A percentile compares a stretch with the other conserved stretches of the same genome.
These are phyloP conservation scores for Stenolophus ochropezus DNA, from an alignment of 2,888 invertebrate species.

Conservation along the genomic window DNA sequence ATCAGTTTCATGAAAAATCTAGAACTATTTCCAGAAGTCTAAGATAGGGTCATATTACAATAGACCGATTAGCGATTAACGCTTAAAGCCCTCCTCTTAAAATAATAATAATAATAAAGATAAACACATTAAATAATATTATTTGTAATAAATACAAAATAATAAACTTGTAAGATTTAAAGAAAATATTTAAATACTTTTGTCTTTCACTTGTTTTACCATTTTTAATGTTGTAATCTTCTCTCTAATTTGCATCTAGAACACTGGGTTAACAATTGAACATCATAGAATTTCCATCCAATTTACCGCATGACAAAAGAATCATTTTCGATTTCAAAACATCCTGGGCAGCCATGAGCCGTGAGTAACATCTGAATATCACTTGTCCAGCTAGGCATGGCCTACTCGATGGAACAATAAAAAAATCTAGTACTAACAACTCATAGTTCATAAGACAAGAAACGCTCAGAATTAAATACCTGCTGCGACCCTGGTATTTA, in stretches of 20 bases:
- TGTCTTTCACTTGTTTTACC: not conserved
- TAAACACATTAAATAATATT: too few species aligned
- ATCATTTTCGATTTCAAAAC: slow-evolving; percentile 46
- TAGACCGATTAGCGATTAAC: too few species aligned
- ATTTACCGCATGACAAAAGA: slow-evolving; percentile 53
- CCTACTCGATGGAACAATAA: slow-evolving; percentile 30
- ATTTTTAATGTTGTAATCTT: slow-evolving; percentile 1
- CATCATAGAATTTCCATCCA: slow-evolving; percentile 34
- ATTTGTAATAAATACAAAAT: too few species aligned
- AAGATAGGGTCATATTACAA: too few species aligned
- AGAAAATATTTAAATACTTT: too few species aligned
- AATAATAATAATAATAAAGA: too few species aligned
- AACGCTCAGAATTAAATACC: slow-evolving; percentile 42
- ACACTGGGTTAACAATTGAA: slow-evolving; percentile 17
- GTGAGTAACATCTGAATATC: slow-evolving; percentile 46
- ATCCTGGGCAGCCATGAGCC: slow-evolving; percentile 41
- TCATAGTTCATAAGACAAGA: slow-evolving; percentile 29
- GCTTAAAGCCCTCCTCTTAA: too few species aligned
- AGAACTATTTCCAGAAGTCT: too few species aligned
- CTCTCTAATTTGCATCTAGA: slow-evolving; percentile 27
- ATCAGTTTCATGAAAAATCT: too few species aligned
- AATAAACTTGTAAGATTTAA: too few species aligned
- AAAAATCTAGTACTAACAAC: not conserved
- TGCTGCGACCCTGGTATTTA: slow-evolving; percentile 50
- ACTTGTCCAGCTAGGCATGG: slow-evolving; percentile 19